Base-by-base conservation (phyloP, 2,888 invertebrate genomes). In the Erebia ligea region DNA sequence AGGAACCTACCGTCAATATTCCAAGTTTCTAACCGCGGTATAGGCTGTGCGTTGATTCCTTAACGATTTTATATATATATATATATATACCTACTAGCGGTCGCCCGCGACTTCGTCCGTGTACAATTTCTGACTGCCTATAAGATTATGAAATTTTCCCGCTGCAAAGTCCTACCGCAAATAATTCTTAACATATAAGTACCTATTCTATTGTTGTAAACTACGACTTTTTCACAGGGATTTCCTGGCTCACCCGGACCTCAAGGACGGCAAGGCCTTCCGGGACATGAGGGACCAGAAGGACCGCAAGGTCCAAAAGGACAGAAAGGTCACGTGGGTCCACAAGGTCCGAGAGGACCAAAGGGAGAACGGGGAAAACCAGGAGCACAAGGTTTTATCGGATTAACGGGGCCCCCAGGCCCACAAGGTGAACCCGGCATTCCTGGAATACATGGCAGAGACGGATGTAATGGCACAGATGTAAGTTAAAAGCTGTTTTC, bases 401-500 rank as follows among this genome's bases (percentile, higher is more conserved):
- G 82, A 21, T 68, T 78, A 66, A 71, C 77, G 11, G 82, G 82
- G 5, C 83, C 82, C 73, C 96, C 96, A 21, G 97, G 97, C 72
- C 84, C 94, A 72, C 95, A 94, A 83, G 97, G 97, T 48, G 94
- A 94, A 69, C 79, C 94, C 0, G 97, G 98, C 65, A 82, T 94
- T 0, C 94, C 97, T n/a, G 98, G 98, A 78, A 91, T 95, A 58
- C 96, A 97, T 56, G 99, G 99, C 67, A 92, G 96, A 80, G 98
- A 99, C 84, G 99, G 99, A 11, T 99, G 99, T 84, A 99, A 99
- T 83, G 99, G 99, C 82, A 98, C 98, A 68, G 98, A 98, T 88
- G 98, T 98, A 94, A 94, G 95, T 93, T 25, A 63, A 13, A 42
- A 68, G 42, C 3, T 9, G n/a, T 56, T 15, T 48, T 48, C 5